phyloP scores from a whole-genome alignment of 2,797 vertebrate species.

The Rhincodon typus region DNA sequence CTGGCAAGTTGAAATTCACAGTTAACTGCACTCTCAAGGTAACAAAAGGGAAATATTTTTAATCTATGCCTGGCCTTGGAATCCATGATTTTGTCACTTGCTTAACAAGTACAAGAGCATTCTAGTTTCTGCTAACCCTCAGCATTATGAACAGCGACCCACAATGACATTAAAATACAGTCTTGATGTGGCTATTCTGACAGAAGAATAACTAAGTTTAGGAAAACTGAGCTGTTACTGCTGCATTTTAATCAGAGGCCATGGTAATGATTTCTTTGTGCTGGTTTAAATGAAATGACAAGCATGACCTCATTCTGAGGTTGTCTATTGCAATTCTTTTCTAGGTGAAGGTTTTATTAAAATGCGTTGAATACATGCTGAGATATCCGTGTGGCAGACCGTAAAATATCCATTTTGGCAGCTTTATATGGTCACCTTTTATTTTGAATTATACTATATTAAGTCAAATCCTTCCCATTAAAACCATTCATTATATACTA shows the following conservation, averaged over 20 bases:
- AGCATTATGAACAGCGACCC: not conserved
- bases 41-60: not conserved
- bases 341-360: slow-evolving; percentile 43
- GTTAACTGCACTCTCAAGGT: not conserved
- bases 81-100: not conserved
- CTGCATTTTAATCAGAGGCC: slow-evolving; percentile 1
- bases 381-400: slow-evolving; percentile 35
- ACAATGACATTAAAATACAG: not conserved
- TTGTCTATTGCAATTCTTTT: slow-evolving; percentile 38
- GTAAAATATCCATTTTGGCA: slow-evolving; percentile 39
- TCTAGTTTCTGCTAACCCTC: not conserved
- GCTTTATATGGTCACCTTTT: slow-evolving; percentile 15
- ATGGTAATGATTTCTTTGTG: not conserved
- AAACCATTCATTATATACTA: not conserved
- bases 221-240: not conserved
- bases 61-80: not conserved
- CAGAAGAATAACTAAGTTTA: not conserved
- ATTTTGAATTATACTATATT: slow-evolving; percentile 11
- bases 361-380: slow-evolving; percentile 41
- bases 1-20: not conserved
- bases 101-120: not conserved
- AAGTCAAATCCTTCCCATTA: not conserved
- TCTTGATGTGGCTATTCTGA: not conserved
- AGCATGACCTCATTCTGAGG: slow-evolving; percentile 23
- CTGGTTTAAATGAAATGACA: slow-evolving; percentile 32